Conservation (phyloP, 2,113 vertebrate species). For the Donacobius atricapilla region DNA sequence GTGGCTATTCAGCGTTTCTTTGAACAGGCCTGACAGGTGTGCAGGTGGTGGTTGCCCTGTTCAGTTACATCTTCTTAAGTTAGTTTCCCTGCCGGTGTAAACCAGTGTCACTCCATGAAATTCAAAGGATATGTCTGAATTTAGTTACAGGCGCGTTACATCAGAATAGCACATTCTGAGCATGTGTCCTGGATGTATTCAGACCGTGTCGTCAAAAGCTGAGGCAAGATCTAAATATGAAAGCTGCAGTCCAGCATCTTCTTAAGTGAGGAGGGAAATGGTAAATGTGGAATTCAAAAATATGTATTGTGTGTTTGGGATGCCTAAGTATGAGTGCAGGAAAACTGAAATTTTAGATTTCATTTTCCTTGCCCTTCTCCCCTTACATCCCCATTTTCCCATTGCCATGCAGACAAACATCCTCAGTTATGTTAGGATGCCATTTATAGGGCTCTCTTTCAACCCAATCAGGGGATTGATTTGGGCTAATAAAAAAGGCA, state of each 20-base stretch:
- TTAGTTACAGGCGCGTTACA: neutral
- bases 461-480: neutral
- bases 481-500: neutral
- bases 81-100: neutral
- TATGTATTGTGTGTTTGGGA: neutral
- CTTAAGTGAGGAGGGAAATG: neutral
- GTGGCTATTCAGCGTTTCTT: neutral
- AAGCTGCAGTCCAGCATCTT: neutral
- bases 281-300: slow-evolving; percentile 8
- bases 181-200: neutral
- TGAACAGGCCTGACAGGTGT: neutral
- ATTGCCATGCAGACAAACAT: neutral
- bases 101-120: neutral
- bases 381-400: neutral
- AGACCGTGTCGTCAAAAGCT: neutral
- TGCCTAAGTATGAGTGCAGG: neutral
- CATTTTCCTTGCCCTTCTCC: neutral
- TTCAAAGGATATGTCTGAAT: neutral
- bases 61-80: neutral
- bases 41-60: neutral
- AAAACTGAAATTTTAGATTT: neutral
- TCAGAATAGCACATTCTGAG: neutral
- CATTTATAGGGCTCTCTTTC: neutral
- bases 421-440: neutral
- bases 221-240: neutral